Percentiles rank a stretch among this genome's conserved stretches.
Conservation (phyloP, 2,113 vertebrate genomes). For the Cettia cetti region DNA sequence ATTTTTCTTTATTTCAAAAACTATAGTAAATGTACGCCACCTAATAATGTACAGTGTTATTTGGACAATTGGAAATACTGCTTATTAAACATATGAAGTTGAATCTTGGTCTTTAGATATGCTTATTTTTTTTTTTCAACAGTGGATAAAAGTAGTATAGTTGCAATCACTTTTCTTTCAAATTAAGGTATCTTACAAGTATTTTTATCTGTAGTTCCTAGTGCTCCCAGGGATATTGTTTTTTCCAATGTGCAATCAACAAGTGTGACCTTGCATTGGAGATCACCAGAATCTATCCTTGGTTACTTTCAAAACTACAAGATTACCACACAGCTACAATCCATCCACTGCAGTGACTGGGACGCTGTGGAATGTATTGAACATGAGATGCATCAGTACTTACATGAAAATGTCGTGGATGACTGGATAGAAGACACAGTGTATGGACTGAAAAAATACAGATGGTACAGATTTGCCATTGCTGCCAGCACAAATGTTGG, state of each 20-base stretch:
- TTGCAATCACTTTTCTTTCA: not conserved
- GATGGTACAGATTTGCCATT: conserved; percentile 88
- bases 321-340: conserved; percentile 80
- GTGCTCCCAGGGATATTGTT: conserved; percentile 78
- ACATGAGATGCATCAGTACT: conserved; percentile 65
- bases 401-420: conserved; percentile 59
- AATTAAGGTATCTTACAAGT: not conserved
- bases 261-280: conserved; percentile 86
- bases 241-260: conserved; percentile 80
- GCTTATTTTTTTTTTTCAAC: not conserved
- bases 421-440: conserved; percentile 73
- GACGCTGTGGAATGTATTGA: conserved; percentile 79
- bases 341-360: conserved; percentile 75
- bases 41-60: not conserved
- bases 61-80: not conserved
- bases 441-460: conserved; percentile 83
- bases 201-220: conserved; percentile 80
- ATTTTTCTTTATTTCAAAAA: not conserved
- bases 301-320: conserved; percentile 89
- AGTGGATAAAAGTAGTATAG: not conserved
- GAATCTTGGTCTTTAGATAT: not conserved
- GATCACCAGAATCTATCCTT: conserved; percentile 76
- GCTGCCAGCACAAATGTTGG: conserved; percentile 88
- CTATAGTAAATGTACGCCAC: not conserved
- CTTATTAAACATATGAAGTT: not conserved